phyloP scores from a whole-genome alignment of 1,140 invertebrate species.

The Akabosia matsudoensis region DNA sequence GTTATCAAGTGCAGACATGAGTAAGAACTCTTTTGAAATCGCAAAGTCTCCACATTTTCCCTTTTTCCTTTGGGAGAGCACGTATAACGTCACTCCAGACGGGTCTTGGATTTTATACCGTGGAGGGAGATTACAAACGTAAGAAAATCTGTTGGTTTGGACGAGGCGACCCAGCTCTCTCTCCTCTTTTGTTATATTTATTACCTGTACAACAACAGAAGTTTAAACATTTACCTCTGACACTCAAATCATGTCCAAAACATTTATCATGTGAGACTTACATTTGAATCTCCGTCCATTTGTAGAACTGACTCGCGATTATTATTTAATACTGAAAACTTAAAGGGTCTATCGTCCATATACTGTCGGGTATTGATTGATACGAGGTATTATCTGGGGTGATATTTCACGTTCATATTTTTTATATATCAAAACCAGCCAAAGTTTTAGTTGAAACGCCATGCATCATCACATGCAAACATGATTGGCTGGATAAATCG shows the following conservation, averaged over 20 bases:
- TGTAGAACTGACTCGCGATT: not conserved
- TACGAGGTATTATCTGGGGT: not conserved
- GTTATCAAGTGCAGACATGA: constrained; percentile 12
- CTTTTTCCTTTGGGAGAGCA: not conserved
- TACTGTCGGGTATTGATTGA: not conserved
- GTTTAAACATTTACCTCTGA: not conserved
- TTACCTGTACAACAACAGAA: constrained; percentile 7
- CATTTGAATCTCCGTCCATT: constrained; percentile 1
- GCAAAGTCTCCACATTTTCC: not conserved
- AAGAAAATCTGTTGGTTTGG: constrained; percentile 25
- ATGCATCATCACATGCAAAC: too few relatives aligned
- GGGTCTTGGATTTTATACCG: constrained; percentile 1
- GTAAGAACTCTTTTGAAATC: constrained; percentile 8
- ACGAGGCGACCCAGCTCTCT: constrained; percentile 19
- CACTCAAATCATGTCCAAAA: too few relatives aligned
- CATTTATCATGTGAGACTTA: not conserved
- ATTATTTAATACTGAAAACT: constrained; percentile 18
- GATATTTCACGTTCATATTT: constrained; percentile 6
- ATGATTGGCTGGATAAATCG: too few relatives aligned
- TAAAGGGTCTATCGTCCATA: constrained; percentile 15
- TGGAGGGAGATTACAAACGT: constrained; percentile 15
- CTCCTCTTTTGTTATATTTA: constrained; percentile 10
- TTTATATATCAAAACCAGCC: too few relatives aligned
- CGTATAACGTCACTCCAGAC: not conserved
- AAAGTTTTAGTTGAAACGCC: too few relatives aligned